These are phyloP conservation scores for Colaptes auratus DNA, from an alignment of 2,113 vertebrate genomes.

Conservation along the genomic window DNA sequence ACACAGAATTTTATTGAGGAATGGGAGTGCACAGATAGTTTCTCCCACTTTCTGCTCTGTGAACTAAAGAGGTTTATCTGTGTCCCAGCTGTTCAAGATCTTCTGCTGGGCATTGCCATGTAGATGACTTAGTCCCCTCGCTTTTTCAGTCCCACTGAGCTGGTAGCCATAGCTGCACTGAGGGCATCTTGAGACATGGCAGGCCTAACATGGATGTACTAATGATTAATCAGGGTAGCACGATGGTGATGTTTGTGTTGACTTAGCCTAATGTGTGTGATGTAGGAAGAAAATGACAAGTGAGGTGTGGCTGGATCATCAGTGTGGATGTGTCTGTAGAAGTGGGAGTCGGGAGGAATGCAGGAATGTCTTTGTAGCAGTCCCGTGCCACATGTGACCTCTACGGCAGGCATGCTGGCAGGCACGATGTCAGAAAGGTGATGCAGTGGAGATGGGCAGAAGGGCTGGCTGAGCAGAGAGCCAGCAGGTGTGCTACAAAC, in stretches of 20 bases:
- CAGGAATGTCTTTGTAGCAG: background rate
- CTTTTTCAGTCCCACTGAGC: background rate
- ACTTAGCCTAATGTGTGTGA: background rate
- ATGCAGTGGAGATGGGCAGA: background rate
- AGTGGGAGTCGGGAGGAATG: background rate
- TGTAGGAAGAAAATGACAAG: background rate
- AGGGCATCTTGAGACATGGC: background rate
- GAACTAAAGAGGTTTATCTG: background rate
- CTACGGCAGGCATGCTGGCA: background rate
- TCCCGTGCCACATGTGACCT: background rate
- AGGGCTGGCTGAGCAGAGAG: background rate
- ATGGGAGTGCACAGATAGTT: background rate
- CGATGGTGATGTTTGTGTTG: background rate
- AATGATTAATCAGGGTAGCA: background rate
- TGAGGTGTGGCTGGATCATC: background rate
- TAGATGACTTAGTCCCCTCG: background rate
- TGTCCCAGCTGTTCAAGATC: background rate
- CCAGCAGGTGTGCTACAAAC: background rate
- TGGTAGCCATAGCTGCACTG: background rate
- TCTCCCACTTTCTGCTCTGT: background rate
- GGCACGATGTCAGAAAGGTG: background rate
- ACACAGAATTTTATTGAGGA: background rate
- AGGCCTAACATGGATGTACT: background rate
- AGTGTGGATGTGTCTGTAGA: fast-evolving
- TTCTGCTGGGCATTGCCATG: background rate